Conservation (phyloP, 2,797 vertebrate species). For the Neosilurus mollespiculum region DNA sequence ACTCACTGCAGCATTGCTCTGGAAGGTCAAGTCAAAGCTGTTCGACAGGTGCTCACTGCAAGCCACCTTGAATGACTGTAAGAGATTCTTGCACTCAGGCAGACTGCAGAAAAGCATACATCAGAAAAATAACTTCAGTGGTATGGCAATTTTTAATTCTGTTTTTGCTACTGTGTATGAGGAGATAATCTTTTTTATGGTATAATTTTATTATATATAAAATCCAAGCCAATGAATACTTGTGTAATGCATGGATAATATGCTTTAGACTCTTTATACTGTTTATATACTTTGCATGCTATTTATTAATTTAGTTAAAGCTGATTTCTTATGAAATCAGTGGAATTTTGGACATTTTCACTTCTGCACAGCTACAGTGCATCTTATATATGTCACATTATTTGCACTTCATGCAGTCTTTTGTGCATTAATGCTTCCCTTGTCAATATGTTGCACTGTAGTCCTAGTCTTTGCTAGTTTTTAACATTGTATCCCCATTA, state of each 20-base stretch:
- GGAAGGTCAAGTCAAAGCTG: constrained; percentile 56
- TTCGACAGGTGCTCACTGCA: constrained; percentile 73
- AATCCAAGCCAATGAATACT: background rate
- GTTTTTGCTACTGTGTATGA: background rate
- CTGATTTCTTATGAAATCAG: too few species aligned
- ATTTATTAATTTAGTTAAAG: background rate
- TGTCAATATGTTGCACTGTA: background rate
- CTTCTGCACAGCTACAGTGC: background rate
- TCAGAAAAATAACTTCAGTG: constrained; percentile 53
- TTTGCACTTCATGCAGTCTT: background rate
- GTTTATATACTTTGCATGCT: background rate
- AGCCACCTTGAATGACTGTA: constrained; percentile 51
- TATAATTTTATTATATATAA: background rate
- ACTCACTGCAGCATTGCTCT: constrained; percentile 35
- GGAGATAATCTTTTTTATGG: background rate
- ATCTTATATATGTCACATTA: background rate
- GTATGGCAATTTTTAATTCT: constrained; percentile 60
- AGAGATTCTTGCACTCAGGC: constrained; percentile 40
- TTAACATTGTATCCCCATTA: background rate
- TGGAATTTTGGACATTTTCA: background rate
- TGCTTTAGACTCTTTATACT: background rate
- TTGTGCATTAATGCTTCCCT: background rate
- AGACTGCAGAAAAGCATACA: constrained; percentile 41
- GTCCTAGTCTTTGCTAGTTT: background rate
- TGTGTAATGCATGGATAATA: constrained; percentile 1